These are phyloP conservation scores for Tachycineta bicolor DNA, from an alignment of 2,113 vertebrate species.

Conservation along the genomic window DNA sequence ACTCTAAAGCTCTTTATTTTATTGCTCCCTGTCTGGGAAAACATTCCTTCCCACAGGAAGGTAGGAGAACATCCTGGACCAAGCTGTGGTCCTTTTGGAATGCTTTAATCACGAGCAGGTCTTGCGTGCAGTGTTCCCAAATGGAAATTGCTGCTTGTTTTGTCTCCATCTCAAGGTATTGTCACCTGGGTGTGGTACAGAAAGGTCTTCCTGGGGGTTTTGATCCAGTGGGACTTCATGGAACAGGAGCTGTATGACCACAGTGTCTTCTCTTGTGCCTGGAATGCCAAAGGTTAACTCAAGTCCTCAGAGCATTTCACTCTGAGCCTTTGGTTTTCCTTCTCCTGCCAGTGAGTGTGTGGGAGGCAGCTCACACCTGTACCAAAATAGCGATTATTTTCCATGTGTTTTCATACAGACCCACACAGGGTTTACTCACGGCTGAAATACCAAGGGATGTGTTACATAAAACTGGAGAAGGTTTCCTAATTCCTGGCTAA, in stretches of 20 bases:
- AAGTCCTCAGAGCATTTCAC: not conserved
- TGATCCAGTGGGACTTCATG: not conserved
- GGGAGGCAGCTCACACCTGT: not conserved
- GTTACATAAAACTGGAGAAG: not conserved
- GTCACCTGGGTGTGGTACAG: not conserved
- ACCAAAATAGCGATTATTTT: not conserved
- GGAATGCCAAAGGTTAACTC: not conserved
- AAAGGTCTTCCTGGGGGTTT: not conserved
- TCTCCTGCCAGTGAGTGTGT: not conserved
- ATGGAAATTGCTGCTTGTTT: not conserved
- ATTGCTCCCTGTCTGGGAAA: not conserved
- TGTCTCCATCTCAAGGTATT: not conserved
- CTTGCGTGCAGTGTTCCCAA: fast-evolving
- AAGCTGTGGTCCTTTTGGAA: not conserved
- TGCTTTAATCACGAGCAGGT: not conserved
- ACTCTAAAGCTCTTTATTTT: not conserved
- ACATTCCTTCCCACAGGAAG: not conserved
- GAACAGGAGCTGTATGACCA: not conserved
- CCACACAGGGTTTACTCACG: not conserved
- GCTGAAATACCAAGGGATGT: fast-evolving
- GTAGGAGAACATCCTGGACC: not conserved
- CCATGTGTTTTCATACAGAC: not conserved
- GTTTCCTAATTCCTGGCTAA: not conserved
- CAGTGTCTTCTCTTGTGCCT: not conserved
- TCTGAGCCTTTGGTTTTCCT: not conserved